Percentiles rank a stretch among this genome's conserved stretches.
Evolutionary conservation across 2,888 invertebrate genomes (phyloP).

Genomic region (Drosophila mercatorum): DNA sequence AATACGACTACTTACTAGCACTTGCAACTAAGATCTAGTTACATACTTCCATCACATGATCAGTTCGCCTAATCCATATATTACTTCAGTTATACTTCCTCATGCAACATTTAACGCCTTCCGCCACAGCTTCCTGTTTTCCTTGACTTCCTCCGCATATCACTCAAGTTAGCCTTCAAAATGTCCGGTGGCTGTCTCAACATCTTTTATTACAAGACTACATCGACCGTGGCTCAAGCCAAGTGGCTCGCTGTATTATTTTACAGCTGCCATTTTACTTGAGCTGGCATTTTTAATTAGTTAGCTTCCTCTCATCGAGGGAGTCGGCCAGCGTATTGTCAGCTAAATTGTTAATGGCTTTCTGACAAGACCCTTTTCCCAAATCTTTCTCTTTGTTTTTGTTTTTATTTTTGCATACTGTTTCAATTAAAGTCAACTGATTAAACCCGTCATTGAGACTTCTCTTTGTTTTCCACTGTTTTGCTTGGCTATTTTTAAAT

Average conservation of each 20-base stretch:
- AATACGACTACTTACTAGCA: no score
- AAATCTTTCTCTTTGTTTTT: constrained; percentile 1
- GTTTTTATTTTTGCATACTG: background rate
- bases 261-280: constrained; percentile 49
- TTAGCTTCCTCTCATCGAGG: constrained; percentile 28
- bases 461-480: constrained; percentile 18
- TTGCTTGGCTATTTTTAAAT: constrained; percentile 21
- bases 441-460: constrained; percentile 34
- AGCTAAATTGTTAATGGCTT: constrained; percentile 45
- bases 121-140: no score
- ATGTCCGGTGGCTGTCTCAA: background rate
- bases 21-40: no score
- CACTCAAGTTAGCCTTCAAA: background rate
- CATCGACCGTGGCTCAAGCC: background rate
- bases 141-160: background rate
- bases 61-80: no score
- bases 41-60: no score
- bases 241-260: constrained; percentile 26
- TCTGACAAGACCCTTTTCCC: constrained; percentile 26
- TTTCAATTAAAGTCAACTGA: constrained; percentile 4
- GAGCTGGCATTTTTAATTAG: constrained; percentile 56
- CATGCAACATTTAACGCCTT: no score
- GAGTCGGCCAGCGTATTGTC: constrained; percentile 35
- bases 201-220: constrained; percentile 13
- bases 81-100: no score